phyloP scores from a whole-genome alignment of 1,140 invertebrate species.

The Araneus ventricosus region DNA sequence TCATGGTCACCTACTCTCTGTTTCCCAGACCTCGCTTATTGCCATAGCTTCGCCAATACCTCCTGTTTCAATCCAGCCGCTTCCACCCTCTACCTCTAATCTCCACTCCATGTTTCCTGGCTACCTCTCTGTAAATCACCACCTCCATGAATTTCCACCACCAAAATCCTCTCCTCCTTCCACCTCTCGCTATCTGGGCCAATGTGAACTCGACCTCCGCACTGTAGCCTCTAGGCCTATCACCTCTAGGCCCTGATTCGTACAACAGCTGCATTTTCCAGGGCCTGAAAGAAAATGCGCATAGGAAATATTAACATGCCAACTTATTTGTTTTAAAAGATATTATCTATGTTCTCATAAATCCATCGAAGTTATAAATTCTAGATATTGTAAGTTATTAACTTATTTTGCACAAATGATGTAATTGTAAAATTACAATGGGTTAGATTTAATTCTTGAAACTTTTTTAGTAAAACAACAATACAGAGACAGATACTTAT shows the following conservation, averaged over 20 bases:
- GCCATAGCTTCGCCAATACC: constrained; percentile 16
- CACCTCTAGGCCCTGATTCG: constrained; percentile 14
- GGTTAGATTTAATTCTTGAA: no score
- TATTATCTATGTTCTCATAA: no score
- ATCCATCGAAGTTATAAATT: no score
- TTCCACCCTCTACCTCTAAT: constrained; percentile 34
- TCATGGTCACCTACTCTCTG: neutral
- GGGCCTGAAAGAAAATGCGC: constrained; percentile 51
- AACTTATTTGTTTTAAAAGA: no score
- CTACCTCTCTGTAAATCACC: constrained; percentile 11
- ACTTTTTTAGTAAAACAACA: no score
- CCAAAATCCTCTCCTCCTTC: constrained; percentile 55
- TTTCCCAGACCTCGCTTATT: constrained; percentile 27
- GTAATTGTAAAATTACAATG: no score
- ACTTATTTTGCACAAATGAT: no score
- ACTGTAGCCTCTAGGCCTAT: constrained; percentile 54
- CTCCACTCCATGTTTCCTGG: constrained; percentile 27
- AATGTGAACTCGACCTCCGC: constrained; percentile 49
- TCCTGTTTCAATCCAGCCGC: neutral
- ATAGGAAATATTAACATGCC: no score
- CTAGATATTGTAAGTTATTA: no score
- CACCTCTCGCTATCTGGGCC: constrained; percentile 69
- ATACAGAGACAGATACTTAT: no score
- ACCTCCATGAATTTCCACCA: constrained; percentile 1
- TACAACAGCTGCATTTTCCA: constrained; percentile 51